Base-by-base conservation (phyloP, 2,797 vertebrate species). In the Limnodromus scolopaceus region DNA sequence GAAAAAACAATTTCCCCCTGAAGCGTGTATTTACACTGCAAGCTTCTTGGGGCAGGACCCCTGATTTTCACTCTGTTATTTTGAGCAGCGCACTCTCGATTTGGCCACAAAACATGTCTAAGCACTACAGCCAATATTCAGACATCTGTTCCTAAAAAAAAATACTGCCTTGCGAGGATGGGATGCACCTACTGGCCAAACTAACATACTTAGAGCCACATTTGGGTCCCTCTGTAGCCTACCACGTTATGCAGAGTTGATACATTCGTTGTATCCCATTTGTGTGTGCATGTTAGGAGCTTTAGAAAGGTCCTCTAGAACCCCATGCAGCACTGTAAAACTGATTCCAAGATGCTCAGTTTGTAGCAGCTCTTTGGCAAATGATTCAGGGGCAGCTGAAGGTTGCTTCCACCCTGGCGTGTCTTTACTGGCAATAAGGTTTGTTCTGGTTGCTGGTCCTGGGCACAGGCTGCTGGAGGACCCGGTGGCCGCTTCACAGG, bases 401-500 rank as follows among this genome's bases (percentile, higher is more conserved):
- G 32, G 34, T 30, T 43, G 23, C 7, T 23, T 25, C 41, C 7
- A 1, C 13, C 17, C 19, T 25, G n/a, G 32, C 2, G 27, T 13
- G 24, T 28, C 60, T 36, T 71, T 28, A 4, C 46, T 9, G 34
- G 76, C 46, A 45, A 3, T 5, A 7, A 0, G 3, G 38, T n/a
- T 66, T 38, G 43, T 34, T 55, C 55, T 2, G 4, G 36, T 16
- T 32, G 58, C 48, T 25, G 54, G 25, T n/a, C 6, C 15, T 43
- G 6, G 39, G 41, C 63, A 30, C 41, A 17, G 53, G 32, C 45
- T 55, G 36, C 55, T 16, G 74, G 57, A 32, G 78, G 38, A 11
- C 27, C 19, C 45, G 0, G 0, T 48, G 78, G 25, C 60, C 0
- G 1, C 48, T 19, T 46, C 34, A 14, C 13, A 23, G 6, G 24